These are phyloP conservation scores for Chesias legatella DNA, from an alignment of 2,888 invertebrate species.

Conservation along the genomic window DNA sequence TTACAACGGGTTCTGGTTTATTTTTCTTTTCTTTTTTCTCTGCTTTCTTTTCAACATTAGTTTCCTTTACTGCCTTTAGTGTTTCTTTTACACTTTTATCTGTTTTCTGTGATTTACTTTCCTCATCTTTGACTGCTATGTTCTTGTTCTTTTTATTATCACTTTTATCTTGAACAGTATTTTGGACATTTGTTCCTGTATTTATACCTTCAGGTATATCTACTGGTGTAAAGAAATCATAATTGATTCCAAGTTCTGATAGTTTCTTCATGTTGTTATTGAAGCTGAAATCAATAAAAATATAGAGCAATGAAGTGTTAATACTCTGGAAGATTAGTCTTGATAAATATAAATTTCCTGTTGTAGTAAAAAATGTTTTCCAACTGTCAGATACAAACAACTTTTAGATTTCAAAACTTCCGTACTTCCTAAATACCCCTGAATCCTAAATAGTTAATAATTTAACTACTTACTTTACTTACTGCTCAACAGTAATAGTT, in stretches of 20 bases:
- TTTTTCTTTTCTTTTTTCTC: constrained; percentile 25
- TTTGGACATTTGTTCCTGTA: constrained; percentile 26
- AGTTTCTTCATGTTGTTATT: constrained; percentile 69
- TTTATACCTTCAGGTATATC: constrained; percentile 62
- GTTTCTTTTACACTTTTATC: constrained; percentile 2
- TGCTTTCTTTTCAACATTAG: constrained; percentile 13
- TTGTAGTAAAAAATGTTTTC: too few species aligned
- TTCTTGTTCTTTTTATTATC: constrained; percentile 25
- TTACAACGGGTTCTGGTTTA: constrained; percentile 24
- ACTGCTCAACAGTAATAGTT: too few species aligned
- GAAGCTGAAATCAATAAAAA: constrained; percentile 43
- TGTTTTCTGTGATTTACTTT: constrained; percentile 10
- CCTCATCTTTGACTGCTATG: constrained; percentile 7
- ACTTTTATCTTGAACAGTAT: constrained; percentile 25
- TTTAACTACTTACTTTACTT: too few species aligned
- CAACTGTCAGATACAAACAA: too few species aligned
- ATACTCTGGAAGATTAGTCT: too few species aligned
- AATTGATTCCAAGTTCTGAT: constrained; percentile 71
- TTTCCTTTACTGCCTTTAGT: constrained; percentile 10
- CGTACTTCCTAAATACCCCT: too few species aligned
- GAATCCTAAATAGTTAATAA: too few species aligned
- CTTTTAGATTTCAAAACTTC: too few species aligned
- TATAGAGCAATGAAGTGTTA: constrained; percentile 1
- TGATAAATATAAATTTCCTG: too few species aligned
- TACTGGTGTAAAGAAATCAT: constrained; percentile 72